Conservation (phyloP, 2,888 invertebrate genomes). For the Operophtera brumata region DNA sequence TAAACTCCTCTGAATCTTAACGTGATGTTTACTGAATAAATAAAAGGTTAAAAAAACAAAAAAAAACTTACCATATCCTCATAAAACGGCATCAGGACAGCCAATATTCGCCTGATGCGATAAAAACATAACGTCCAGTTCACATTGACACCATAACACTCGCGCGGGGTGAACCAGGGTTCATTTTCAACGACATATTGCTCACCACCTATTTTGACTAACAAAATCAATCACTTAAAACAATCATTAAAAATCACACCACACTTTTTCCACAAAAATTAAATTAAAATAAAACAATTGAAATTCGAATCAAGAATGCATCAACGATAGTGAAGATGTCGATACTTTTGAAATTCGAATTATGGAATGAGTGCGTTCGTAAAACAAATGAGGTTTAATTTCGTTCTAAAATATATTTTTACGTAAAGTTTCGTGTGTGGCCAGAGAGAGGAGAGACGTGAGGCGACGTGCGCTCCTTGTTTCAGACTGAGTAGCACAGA, state of each 20-base stretch:
- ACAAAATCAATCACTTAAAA: conserved; percentile 36
- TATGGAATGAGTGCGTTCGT: background rate
- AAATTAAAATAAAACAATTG: background rate
- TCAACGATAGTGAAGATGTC: too few species aligned
- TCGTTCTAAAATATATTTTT: conserved; percentile 7
- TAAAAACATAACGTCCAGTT: conserved; percentile 72
- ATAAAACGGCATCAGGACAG: conserved; percentile 73
- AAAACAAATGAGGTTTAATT: conserved; percentile 3
- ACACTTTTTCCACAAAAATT: conserved; percentile 8
- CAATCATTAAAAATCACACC: conserved; percentile 41
- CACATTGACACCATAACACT: conserved; percentile 55
- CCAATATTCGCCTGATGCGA: conserved; percentile 58
- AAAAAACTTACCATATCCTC: conserved; percentile 67
- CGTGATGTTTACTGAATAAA: too few species aligned
- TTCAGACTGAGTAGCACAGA: too few species aligned
- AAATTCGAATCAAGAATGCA: background rate
- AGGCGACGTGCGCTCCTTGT: conserved; percentile 41
- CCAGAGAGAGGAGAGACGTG: conserved; percentile 35
- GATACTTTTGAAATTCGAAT: conserved; percentile 3
- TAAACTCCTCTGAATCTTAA: too few species aligned
- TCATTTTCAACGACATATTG: conserved; percentile 38
- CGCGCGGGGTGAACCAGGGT: conserved; percentile 38
- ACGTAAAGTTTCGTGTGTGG: conserved; percentile 41
- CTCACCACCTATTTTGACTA: conserved; percentile 65
- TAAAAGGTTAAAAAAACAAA: background rate